phyloP scores from a whole-genome alignment of 2,888 invertebrate genomes.

The Cerceris ruficornis region DNA sequence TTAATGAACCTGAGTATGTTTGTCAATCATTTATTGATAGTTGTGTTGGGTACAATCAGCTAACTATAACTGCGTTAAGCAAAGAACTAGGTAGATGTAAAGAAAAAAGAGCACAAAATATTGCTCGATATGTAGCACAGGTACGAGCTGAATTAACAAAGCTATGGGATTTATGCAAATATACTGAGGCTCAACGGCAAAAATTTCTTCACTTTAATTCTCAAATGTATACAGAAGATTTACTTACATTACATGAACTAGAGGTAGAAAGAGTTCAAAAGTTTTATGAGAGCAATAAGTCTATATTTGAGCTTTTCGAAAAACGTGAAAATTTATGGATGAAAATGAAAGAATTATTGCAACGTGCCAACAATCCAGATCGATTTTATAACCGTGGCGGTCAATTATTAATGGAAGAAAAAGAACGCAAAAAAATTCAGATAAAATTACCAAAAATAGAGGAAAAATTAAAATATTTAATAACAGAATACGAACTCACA shows the following conservation, averaged over 20 bases:
- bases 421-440: slow-evolving; percentile 89
- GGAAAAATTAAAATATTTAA: slow-evolving; percentile 84
- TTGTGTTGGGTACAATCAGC: slow-evolving; percentile 84
- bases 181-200: slow-evolving; percentile 84
- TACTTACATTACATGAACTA: slow-evolving; percentile 90
- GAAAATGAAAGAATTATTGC: slow-evolving; percentile 89
- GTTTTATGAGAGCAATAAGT: slow-evolving; percentile 85
- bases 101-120: slow-evolving; percentile 88
- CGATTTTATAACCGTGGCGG: slow-evolving; percentile 95
- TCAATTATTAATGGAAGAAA: slow-evolving; percentile 92
- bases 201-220: slow-evolving; percentile 86
- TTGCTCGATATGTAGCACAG: slow-evolving; percentile 85
- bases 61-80: slow-evolving; percentile 82
- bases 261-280: slow-evolving; percentile 88
- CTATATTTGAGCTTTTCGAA: slow-evolving; percentile 85
- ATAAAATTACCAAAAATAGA: slow-evolving; percentile 89
- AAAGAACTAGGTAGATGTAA: slow-evolving; percentile 90
- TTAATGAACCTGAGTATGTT: slow-evolving; percentile 87
- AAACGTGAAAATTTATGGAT: slow-evolving; percentile 88
- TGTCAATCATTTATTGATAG: slow-evolving; percentile 86
- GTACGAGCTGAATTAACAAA: slow-evolving; percentile 87
- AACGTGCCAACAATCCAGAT: slow-evolving; percentile 89
- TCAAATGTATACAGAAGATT: slow-evolving; percentile 90
- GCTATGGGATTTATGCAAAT: slow-evolving; percentile 91
- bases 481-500: slow-evolving; percentile 78